Conservation (phyloP, 2,113 vertebrate genomes). For the Cyphomyrus discorhynchus region DNA sequence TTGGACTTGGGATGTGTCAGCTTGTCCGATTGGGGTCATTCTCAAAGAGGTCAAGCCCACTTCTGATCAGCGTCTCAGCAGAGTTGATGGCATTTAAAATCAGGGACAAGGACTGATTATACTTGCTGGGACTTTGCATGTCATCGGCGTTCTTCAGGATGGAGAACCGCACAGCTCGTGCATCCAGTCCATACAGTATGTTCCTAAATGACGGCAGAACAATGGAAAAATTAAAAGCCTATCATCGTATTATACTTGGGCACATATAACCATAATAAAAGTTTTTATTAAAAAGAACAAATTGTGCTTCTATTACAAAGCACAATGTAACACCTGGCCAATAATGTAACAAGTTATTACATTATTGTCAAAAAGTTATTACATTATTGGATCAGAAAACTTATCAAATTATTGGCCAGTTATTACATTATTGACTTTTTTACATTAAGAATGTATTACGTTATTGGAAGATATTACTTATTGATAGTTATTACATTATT, state of each 20-base stretch:
- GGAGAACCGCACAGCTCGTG: conserved; percentile 68
- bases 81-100: conserved; percentile 74
- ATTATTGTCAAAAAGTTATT: background rate
- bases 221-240: conserved; percentile 1
- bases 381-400: background rate
- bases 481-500: background rate
- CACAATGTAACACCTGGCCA: background rate
- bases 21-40: conserved; percentile 57
- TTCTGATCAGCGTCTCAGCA: conserved; percentile 75
- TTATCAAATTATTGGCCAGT: background rate
- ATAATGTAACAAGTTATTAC: background rate
- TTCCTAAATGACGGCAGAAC: conserved; percentile 67
- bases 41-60: conserved; percentile 81
- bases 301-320: background rate
- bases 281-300: background rate
- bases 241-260: background rate
- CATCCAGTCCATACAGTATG: conserved; percentile 77
- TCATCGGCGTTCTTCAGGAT: conserved; percentile 67
- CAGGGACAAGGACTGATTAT: conserved; percentile 70
- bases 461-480: background rate
- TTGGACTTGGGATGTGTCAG: conserved; percentile 55
- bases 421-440: background rate
- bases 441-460: background rate
- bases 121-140: conserved; percentile 46
- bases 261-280: background rate